These are phyloP conservation scores for Seira musarum DNA, from an alignment of 2,888 invertebrate species.

Conservation along the genomic window DNA sequence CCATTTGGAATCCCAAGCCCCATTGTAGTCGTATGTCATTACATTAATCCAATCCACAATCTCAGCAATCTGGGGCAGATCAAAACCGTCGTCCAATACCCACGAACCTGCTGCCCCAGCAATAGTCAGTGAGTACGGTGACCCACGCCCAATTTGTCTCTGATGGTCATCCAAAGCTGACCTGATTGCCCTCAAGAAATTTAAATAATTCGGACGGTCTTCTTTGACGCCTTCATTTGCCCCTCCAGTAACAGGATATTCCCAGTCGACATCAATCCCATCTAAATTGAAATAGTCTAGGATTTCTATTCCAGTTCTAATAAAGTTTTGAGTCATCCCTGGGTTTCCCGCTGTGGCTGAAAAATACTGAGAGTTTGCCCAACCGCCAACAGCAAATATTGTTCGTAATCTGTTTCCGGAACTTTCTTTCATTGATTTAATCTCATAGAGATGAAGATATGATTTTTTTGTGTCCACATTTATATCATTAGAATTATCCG, in stretches of 20 bases:
- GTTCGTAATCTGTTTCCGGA: background rate
- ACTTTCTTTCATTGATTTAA: background rate
- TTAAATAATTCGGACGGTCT: constrained; percentile 26
- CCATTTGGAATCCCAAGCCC: constrained; percentile 34
- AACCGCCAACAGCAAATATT: constrained; percentile 22
- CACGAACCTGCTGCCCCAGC: constrained; percentile 35
- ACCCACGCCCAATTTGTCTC: background rate
- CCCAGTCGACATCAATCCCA: constrained; percentile 37
- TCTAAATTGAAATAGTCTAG: constrained; percentile 9
- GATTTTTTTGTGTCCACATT: background rate
- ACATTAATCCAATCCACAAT: constrained; percentile 25
- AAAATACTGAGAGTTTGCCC: constrained; percentile 21
- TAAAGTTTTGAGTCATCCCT: background rate
- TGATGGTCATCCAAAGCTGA: background rate
- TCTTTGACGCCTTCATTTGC: constrained; percentile 6
- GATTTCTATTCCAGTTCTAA: constrained; percentile 7
- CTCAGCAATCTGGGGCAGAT: constrained; percentile 1
- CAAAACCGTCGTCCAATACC: constrained; percentile 24
- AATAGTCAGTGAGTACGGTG: background rate
- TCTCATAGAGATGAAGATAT: constrained; percentile 5
- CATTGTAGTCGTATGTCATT: constrained; percentile 39
- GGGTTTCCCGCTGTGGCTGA: background rate
- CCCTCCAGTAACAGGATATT: constrained; percentile 33
- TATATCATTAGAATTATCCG: background rate
- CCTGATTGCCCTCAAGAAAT: background rate